Percentiles rank a stretch among this genome's conserved stretches.
These are phyloP conservation scores for Scalopus aquaticus DNA, from an alignment of 2,113 vertebrate genomes.

Conservation along the genomic window DNA sequence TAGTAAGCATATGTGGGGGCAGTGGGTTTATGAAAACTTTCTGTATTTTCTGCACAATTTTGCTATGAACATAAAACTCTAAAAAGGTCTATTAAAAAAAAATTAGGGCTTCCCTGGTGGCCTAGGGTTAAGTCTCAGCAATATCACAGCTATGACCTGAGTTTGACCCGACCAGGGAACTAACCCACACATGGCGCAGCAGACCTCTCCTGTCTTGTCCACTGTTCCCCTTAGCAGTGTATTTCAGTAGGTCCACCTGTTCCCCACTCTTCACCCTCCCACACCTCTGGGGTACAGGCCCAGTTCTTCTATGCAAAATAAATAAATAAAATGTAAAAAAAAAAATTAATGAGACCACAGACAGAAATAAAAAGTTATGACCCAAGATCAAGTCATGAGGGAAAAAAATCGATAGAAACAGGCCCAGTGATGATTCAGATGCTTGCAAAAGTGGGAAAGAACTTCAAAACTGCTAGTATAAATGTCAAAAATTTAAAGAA, in stretches of 20 bases:
- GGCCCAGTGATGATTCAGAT: background rate
- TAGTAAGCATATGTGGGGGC: background rate
- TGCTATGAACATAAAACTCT: background rate
- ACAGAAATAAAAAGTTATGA: conserved; percentile 12
- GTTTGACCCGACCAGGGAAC: too few relatives aligned
- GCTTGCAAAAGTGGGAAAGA: background rate
- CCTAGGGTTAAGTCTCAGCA: too few relatives aligned
- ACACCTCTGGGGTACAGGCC: too few relatives aligned
- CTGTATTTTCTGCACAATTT: background rate
- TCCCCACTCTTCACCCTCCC: too few relatives aligned
- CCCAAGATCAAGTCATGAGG: background rate
- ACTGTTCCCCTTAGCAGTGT: too few relatives aligned
- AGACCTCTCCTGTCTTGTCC: too few relatives aligned
- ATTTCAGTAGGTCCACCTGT: too few relatives aligned
- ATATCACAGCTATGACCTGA: too few relatives aligned
- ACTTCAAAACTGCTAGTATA: background rate
- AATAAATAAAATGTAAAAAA: background rate
- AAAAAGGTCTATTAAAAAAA: background rate
- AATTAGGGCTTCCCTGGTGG: too few relatives aligned
- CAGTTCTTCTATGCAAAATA: too few relatives aligned
- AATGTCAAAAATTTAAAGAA: background rate
- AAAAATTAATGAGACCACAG: background rate
- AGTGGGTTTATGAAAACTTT: background rate
- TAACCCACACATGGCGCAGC: too few relatives aligned
- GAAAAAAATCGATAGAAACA: background rate